A percentile compares a stretch with the other conserved stretches of the same genome.
These are phyloP conservation scores for Colletes latitarsis DNA, from an alignment of 1,140 invertebrate genomes.

Conservation along the genomic window DNA sequence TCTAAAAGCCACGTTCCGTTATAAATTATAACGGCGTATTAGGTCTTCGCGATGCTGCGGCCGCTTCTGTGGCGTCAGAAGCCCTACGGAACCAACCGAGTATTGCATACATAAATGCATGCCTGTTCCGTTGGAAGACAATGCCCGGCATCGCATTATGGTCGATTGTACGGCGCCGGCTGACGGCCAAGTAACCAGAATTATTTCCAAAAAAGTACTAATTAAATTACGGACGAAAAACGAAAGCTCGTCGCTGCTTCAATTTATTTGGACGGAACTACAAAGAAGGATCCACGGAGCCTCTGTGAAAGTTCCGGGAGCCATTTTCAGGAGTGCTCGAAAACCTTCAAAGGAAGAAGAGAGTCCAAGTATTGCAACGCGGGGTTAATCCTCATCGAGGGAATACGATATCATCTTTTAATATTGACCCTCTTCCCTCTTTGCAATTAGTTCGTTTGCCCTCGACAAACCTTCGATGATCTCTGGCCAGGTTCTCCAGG, in stretches of 20 bases:
- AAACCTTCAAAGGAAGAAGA: slow-evolving; percentile 20
- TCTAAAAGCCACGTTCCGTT: not conserved
- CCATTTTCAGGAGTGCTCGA: slow-evolving; percentile 6
- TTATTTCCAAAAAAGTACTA: slow-evolving; percentile 5
- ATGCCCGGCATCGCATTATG: slow-evolving; percentile 6
- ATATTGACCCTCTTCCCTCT: slow-evolving; percentile 18
- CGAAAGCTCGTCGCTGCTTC: too few relatives aligned
- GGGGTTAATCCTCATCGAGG: slow-evolving; percentile 18
- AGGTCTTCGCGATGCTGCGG: not conserved
- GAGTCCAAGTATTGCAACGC: not conserved
- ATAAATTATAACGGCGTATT: slow-evolving; percentile 40
- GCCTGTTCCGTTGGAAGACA: slow-evolving; percentile 5
- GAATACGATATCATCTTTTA: slow-evolving; percentile 6
- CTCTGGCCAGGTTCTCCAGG: not conserved
- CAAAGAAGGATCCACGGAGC: too few relatives aligned
- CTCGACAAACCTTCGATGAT: not conserved
- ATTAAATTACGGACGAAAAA: not conserved
- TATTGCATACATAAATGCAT: slow-evolving; percentile 49
- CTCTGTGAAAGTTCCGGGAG: too few relatives aligned
- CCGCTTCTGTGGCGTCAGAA: not conserved
- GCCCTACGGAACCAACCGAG: not conserved
- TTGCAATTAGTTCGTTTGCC: not conserved
- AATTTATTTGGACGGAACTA: too few relatives aligned
- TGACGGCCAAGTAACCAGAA: not conserved
- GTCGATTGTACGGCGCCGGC: not conserved